Evolutionary conservation across 2,797 vertebrate genomes (phyloP).

Genomic region (Coendou prehensilis): DNA sequence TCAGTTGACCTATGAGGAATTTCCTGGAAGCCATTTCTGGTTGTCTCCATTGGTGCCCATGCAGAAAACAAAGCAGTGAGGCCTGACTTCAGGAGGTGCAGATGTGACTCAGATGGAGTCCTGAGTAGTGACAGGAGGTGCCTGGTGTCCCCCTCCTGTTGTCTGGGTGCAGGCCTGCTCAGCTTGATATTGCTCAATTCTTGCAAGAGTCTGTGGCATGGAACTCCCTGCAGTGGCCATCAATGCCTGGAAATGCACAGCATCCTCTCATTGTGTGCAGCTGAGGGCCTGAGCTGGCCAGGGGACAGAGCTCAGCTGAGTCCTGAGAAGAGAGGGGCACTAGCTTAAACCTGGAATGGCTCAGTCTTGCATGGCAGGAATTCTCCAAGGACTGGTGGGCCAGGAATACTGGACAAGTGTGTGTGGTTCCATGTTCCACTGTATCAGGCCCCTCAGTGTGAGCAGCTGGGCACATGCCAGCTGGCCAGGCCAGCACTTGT

Average conservation of each 20-base stretch:
- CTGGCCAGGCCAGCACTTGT: too few relatives aligned
- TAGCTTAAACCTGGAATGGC: neutral
- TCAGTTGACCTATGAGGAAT: neutral
- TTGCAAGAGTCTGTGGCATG: rapidly evolving
- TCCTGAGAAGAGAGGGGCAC: neutral
- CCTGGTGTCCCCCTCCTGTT: neutral
- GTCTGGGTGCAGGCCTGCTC: rapidly evolving
- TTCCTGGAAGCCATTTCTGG: neutral
- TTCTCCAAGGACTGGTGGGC: neutral
- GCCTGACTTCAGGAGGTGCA: neutral
- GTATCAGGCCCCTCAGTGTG: too few relatives aligned
- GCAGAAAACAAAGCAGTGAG: rapidly evolving
- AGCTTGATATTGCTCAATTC: neutral
- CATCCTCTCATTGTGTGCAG: rapidly evolving
- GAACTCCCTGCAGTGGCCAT: neutral
- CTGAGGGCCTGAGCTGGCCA: neutral
- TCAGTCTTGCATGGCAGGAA: neutral
- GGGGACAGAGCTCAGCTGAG: neutral
- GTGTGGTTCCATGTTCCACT: neutral
- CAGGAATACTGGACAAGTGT: neutral
- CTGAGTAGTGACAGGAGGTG: neutral
- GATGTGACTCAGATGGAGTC: neutral
- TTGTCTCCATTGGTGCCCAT: neutral
- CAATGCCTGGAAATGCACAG: neutral
- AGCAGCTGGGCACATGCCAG: too few relatives aligned